Evolutionary conservation across 2,113 vertebrate genomes (phyloP), one percentile per base, ranked within the genome.

Genomic region (Anoplopoma fimbria): DNA sequence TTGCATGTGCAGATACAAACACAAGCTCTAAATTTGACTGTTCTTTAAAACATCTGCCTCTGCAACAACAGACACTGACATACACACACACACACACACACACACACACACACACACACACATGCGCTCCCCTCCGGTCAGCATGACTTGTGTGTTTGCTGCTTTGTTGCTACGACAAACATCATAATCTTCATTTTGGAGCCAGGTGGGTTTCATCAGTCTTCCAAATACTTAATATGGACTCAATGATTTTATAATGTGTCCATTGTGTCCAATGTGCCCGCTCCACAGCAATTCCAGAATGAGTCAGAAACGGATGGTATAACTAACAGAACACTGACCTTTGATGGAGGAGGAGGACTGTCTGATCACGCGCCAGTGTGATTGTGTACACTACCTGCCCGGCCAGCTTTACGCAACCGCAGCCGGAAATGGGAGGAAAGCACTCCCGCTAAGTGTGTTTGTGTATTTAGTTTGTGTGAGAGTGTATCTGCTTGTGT

Each of bases 31-130:
- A 82, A 65, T 81, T 15, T 65, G 47, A 71, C 3, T 3, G 61
- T 74, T 81, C 67, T 68, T 73, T 65, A n/a, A 84, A 81, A 65
- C 85, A 87, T 92, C 85, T 89, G 87, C 51, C 73, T 82, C 53
- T 63, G 74, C 65, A 65, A 68, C 78, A 62, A 33, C 31, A 64
- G 27, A 47, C 36, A 17, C 77, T 23, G 38, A 36, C 10, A 73
- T 33, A 64, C 38, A 67, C 38, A 69, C 61, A 72, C 61, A 23
- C 42, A 40, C 61, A 72, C 61, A 23, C 42, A 33, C 31, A 64
- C 19, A 47, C 36, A 17, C 77, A 19, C 33, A 36, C 10, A 73
- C 27, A 64, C 38, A 67, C 38, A 69, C 61, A 72, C 61, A 23
- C 42, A 40, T 4, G 10, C 47, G 4, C 65, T 70, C 14, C 40